Conservation (phyloP, 1,140 invertebrate genomes). For the Leptinotarsa texana region DNA sequence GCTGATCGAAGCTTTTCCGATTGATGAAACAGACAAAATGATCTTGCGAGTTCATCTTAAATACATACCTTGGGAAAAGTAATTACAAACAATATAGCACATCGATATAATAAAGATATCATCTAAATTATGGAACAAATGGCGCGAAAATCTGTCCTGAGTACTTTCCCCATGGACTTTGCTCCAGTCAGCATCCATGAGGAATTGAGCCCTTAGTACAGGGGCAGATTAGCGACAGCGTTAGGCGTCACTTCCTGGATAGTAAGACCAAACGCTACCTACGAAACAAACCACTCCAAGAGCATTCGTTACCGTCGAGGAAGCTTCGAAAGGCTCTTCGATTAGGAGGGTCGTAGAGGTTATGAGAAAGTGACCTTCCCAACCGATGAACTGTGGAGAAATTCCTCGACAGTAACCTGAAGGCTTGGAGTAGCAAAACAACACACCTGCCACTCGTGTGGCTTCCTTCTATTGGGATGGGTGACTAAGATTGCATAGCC, state of each 20-base stretch:
- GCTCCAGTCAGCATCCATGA: conserved; percentile 50
- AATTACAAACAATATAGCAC: conserved; percentile 48
- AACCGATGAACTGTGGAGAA: neutral
- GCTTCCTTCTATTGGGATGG: conserved; percentile 24
- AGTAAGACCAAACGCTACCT: conserved; percentile 46
- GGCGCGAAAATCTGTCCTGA: conserved; percentile 41
- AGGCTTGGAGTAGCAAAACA: neutral
- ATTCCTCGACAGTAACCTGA: neutral
- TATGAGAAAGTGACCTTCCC: neutral
- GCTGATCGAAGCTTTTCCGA: conserved; percentile 26
- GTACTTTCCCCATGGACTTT: conserved; percentile 41
- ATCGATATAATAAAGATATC: conserved; percentile 37
- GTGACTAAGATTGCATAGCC: conserved; percentile 43
- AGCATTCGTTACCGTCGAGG: neutral
- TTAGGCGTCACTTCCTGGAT: conserved; percentile 51
- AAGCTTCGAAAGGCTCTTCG: conserved; percentile 3
- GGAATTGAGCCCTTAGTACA: conserved; percentile 54
- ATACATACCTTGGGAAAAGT: conserved; percentile 40
- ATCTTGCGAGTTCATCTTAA: conserved; percentile 35
- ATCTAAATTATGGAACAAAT: conserved; percentile 25
- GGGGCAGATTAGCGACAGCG: conserved; percentile 48
- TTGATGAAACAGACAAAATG: conserved; percentile 35
- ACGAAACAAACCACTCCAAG: neutral
- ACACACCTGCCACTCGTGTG: conserved; percentile 27
- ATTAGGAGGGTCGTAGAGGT: neutral